Conservation (phyloP, 30 jellyfish, hydroid and myxozoan genomes). For the Sanderia malayensis region DNA sequence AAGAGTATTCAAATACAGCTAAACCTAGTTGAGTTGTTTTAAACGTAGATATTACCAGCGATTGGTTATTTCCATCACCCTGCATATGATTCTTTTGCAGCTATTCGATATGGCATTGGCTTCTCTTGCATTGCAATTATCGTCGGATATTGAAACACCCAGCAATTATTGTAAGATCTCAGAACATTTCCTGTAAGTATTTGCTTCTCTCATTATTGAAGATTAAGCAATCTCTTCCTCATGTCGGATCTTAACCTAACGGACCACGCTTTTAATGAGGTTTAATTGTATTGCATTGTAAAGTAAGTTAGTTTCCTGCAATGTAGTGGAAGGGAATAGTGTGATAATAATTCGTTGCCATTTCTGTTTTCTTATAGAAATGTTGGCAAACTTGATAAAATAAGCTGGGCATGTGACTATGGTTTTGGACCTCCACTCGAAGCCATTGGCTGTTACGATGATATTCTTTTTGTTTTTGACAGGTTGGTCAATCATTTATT, state of each 20-base stretch:
- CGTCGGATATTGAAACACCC: conserved; percentile 47
- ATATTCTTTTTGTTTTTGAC: conserved; percentile 57
- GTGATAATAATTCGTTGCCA: no score
- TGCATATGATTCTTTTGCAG: conserved; percentile 49
- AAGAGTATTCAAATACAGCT: no score
- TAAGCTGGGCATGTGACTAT: conserved; percentile 79
- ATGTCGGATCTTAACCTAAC: no score
- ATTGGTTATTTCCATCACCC: no score
- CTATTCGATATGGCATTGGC: conserved; percentile 82
- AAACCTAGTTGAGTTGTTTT: no score
- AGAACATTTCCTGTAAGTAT: conserved; percentile 63
- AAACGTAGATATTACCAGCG: no score
- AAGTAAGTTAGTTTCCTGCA: no score
- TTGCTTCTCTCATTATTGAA: no score
- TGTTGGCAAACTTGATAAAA: conserved; percentile 45
- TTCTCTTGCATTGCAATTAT: conserved; percentile 53
- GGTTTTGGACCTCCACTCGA: conserved; percentile 75
- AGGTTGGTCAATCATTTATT: conserved; percentile 27
- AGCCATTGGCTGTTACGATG: conserved; percentile 79
- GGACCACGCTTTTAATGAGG: no score
- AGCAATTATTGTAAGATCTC: conserved; percentile 36
- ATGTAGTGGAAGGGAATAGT: no score
- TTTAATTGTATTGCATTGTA: no score
- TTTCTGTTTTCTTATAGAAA: conserved; percentile 21
- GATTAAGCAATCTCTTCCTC: no score